Percentiles rank a stretch among this genome's conserved stretches.
phyloP scores from a whole-genome alignment of 2,797 vertebrate species.

The Premnoplex brunnescens region DNA sequence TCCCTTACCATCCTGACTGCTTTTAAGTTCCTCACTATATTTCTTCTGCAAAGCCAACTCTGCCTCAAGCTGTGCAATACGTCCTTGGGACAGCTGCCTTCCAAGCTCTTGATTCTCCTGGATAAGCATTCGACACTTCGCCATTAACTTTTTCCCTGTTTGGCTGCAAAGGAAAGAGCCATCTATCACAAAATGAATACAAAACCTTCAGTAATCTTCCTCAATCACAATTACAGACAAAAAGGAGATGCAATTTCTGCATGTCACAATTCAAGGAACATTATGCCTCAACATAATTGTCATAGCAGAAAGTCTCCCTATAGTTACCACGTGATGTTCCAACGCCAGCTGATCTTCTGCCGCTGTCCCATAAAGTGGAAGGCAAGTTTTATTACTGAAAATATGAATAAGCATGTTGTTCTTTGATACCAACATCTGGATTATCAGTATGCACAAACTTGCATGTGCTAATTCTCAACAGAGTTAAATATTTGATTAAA shows the following conservation, averaged over 20 bases:
- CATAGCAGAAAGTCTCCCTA: conserved; percentile 68
- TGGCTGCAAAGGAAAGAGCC: conserved; percentile 99
- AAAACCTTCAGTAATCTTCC: conserved; percentile 66
- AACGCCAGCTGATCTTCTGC: conserved; percentile 61
- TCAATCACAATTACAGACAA: conserved; percentile 55
- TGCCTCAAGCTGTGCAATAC: conserved; percentile 98
- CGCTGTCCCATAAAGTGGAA: conserved; percentile 64
- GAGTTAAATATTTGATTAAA: conserved; percentile 49
- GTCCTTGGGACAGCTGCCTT: conserved; percentile 98
- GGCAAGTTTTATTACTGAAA: conserved; percentile 65
- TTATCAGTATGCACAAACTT: conserved; percentile 17
- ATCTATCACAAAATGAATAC: conserved; percentile 92
- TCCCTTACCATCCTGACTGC: conserved; percentile 98
- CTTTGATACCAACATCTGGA: conserved; percentile 50
- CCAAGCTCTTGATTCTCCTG: conserved; percentile 99
- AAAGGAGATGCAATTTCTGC: conserved; percentile 56
- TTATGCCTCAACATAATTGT: conserved; percentile 57
- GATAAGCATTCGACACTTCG: conserved; percentile 99
- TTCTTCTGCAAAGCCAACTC: conserved; percentile 99
- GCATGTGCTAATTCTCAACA: neutral
- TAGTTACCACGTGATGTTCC: conserved; percentile 66
- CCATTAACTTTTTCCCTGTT: conserved; percentile 99
- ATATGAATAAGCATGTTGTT: conserved; percentile 52
- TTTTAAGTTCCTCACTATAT: conserved; percentile 99
- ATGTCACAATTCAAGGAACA: conserved; percentile 57